Evolutionary conservation across 2,888 invertebrate genomes (phyloP).

Genomic region (Epinotia ramella): DNA sequence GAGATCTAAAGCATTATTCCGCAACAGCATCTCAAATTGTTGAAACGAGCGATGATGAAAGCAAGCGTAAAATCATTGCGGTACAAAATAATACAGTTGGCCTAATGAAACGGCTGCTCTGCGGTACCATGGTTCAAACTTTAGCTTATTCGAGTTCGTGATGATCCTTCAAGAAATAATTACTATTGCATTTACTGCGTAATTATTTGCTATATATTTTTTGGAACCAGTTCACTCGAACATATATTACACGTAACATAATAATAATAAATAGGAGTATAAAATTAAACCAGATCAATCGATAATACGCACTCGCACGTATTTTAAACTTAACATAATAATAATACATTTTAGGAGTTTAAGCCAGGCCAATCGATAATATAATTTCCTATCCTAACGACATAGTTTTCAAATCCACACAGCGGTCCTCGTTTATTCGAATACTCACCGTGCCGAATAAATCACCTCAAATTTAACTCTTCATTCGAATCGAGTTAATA

Average conservation of each 20-base stretch:
- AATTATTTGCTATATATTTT: no score
- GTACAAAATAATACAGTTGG: conserved; percentile 72
- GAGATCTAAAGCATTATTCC: conserved; percentile 60
- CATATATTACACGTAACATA: no score
- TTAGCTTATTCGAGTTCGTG: conserved; percentile 20
- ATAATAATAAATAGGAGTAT: no score
- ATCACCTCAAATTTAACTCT: conserved; percentile 10
- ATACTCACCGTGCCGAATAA: background rate
- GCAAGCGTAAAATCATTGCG: conserved; percentile 77
- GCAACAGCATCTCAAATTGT: conserved; percentile 58
- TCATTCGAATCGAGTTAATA: conserved; percentile 47
- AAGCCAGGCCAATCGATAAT: no score
- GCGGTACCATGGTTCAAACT: conserved; percentile 54
- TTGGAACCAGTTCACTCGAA: no score
- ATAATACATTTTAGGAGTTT: background rate
- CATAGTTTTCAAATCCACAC: background rate
- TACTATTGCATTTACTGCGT: no score
- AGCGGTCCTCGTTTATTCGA: background rate
- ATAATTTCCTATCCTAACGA: background rate
- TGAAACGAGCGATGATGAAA: conserved; percentile 60
- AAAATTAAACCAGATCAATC: no score
- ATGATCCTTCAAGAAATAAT: no score
- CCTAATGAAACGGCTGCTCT: conserved; percentile 69
- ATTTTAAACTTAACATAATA: no score
- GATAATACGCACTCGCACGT: no score